Base-by-base conservation (phyloP, 2,797 vertebrate species). In the Hydrophis major region DNA sequence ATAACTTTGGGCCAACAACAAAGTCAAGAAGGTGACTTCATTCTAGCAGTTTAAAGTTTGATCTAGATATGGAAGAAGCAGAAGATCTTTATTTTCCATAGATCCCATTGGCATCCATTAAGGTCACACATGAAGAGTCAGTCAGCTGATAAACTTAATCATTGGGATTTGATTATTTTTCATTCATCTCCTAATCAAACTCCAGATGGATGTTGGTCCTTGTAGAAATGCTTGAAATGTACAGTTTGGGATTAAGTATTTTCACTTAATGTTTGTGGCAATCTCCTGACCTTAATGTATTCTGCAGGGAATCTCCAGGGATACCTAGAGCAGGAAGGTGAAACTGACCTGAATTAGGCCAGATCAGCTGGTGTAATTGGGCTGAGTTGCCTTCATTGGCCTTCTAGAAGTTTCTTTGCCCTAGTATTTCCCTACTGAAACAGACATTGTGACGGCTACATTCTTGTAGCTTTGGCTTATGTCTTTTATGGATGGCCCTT, bases 401-500 rank as follows among this genome's bases (percentile, higher is more conserved):
- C 47, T 37, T 74, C 60, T 93, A 13, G 28, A 89, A 92, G 86
- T 90, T 55, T 86, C 91, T 69, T 87, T 53, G 27, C 5, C 89
- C 57, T 69, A 14, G n/a, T 61, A 78, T 93, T 57, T 74, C 0
- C 4, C 69, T 83, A 7, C 25, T 6, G 18, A 32, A 89, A 89
- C 11, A 1, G 20, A 2, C 25, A 63, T 53, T 53, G 61, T 25
- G 42, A 60, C 7, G 69, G 92, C 83, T 53, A 0, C 32, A 32
- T 13, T 32, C 78, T 59, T 60, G 90, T 53, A 61, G 92, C 55
- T 60, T 92, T 93, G 13, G 92, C 94, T 95, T 94, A 59, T 13
- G 60, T 96, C 95, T 95, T 96, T 97, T 96, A 97, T 97, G 97
- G 97, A 97, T 97, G 97, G 97, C 96, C 78, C 93, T 94, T 93